phyloP scores from a whole-genome alignment of 2,888 invertebrate genomes.

The Pristionchus arcanus region DNA sequence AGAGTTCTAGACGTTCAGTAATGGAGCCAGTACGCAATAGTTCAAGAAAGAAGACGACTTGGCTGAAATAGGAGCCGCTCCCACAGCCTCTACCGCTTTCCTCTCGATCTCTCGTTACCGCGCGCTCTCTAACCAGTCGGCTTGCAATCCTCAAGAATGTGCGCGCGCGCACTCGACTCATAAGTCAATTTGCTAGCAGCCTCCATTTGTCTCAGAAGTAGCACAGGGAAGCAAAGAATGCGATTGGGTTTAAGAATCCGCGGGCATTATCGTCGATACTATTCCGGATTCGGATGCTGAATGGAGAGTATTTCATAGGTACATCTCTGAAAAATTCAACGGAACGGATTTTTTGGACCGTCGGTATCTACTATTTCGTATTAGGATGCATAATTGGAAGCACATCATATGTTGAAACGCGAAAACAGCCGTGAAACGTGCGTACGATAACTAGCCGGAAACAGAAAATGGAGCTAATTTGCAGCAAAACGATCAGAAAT shows the following conservation, averaged over 20 bases:
- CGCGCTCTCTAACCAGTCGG: background rate
- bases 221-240: background rate
- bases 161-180: background rate
- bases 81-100: background rate
- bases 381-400: too few species aligned
- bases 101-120: background rate
- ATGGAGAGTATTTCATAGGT: too few species aligned
- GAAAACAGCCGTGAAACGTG: background rate
- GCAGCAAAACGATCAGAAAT: background rate
- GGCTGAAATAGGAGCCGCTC: background rate
- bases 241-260: background rate
- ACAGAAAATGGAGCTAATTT: background rate
- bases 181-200: conserved; percentile 36
- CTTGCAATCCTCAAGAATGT: conserved; percentile 1
- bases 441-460: background rate
- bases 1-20: background rate
- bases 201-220: conserved; percentile 1
- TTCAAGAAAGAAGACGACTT: background rate
- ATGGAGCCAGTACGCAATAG: background rate
- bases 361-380: too few species aligned
- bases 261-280: too few species aligned
- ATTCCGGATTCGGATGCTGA: too few species aligned
- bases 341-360: too few species aligned
- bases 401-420: background rate
- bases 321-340: too few species aligned